Evolutionary conservation across 2,888 invertebrate genomes (phyloP).

Genomic region (Trichopria drosophilae): DNA sequence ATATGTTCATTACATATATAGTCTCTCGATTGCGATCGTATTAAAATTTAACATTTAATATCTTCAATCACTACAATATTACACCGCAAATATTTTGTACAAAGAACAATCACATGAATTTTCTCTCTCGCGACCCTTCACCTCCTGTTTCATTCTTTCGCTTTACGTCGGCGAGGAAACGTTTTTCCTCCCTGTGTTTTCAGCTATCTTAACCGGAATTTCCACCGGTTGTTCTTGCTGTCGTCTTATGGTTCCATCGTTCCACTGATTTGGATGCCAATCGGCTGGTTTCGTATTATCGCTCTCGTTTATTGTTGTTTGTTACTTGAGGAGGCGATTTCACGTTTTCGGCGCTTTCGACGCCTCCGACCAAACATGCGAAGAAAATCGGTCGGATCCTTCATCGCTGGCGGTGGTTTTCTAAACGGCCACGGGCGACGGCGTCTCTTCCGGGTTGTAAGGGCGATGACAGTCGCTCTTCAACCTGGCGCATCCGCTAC

Average conservation of each 20-base stretch:
- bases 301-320: too few relatives aligned
- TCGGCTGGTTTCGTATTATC: constrained; percentile 7
- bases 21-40: constrained; percentile 58
- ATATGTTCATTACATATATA: constrained; percentile 47
- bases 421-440: constrained; percentile 25
- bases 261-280: constrained; percentile 9
- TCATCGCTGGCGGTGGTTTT: constrained; percentile 32
- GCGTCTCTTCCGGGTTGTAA: constrained; percentile 26
- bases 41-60: constrained; percentile 60
- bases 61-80: constrained; percentile 59
- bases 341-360: constrained; percentile 4
- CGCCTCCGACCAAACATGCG: constrained; percentile 1
- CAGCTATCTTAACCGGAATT: too few relatives aligned
- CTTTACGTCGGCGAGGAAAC: too few relatives aligned
- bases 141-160: constrained; percentile 20
- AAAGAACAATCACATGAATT: constrained; percentile 67
- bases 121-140: constrained; percentile 32
- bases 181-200: too few relatives aligned
- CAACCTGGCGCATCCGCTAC: constrained; percentile 27
- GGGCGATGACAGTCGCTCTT: constrained; percentile 33
- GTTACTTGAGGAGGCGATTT: background rate
- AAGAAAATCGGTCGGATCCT: background rate
- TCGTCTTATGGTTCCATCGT: constrained; percentile 14
- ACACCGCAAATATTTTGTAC: constrained; percentile 64
- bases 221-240: constrained; percentile 21